Evolutionary conservation across 2,888 invertebrate species (phyloP).

Genomic region (Reticulitermes lucifugus): DNA sequence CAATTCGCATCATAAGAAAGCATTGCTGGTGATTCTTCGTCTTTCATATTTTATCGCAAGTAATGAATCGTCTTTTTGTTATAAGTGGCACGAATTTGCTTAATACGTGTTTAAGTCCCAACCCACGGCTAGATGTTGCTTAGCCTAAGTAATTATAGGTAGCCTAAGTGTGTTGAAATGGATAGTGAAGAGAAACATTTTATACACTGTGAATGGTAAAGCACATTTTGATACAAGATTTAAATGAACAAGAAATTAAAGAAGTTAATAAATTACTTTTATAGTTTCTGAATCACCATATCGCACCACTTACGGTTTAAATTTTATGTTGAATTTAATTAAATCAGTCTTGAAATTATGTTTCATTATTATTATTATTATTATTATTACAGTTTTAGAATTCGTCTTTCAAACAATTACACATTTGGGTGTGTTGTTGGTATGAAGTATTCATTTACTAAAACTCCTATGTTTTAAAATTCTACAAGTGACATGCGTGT

Average conservation of each 20-base stretch:
- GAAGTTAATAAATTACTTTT: neutral
- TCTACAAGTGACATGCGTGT: too few relatives aligned
- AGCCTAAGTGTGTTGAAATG: constrained; percentile 49
- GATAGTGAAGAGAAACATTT: constrained; percentile 53
- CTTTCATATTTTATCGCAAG: too few relatives aligned
- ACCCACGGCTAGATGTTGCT: constrained; percentile 10
- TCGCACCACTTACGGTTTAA: neutral
- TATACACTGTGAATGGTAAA: constrained; percentile 54
- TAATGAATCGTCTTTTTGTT: too few relatives aligned
- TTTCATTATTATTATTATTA: neutral
- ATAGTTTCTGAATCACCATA: neutral
- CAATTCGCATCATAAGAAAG: too few relatives aligned
- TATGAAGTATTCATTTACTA: too few relatives aligned
- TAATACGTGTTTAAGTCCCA: neutral
- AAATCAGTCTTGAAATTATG: neutral
- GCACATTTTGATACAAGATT: constrained; percentile 55
- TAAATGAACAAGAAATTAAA: constrained; percentile 40
- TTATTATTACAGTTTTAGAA: too few relatives aligned
- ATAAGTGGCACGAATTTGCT: too few relatives aligned
- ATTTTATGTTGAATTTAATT: neutral
- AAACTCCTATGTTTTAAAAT: too few relatives aligned
- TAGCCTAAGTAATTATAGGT: constrained; percentile 45
- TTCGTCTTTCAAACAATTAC: too few relatives aligned
- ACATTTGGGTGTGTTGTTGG: too few relatives aligned
- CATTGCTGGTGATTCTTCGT: too few relatives aligned